Conservation (phyloP, 2,113 vertebrate species). For the Sapajus apella region DNA sequence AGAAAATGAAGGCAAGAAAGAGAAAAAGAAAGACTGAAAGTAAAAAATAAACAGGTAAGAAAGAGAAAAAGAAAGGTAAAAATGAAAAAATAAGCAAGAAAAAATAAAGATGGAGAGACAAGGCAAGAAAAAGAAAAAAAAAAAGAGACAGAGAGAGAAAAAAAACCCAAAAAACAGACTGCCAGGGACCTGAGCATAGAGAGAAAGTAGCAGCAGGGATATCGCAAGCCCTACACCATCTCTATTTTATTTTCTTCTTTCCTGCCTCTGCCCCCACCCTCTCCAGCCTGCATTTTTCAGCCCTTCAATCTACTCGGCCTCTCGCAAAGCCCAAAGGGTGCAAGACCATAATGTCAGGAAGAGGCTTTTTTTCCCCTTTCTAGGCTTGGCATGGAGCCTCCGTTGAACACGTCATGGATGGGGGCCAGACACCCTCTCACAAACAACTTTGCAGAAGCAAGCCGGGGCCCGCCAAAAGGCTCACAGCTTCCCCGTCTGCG, state of each 20-base stretch:
- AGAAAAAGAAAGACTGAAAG: not conserved
- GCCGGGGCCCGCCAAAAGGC: not conserved
- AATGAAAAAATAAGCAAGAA: not conserved
- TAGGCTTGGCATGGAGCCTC: not conserved
- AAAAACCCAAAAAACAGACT: rapidly evolving
- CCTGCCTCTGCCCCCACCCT: not conserved
- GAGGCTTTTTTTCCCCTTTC: not conserved
- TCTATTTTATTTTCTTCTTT: not conserved
- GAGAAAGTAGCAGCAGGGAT: rapidly evolving
- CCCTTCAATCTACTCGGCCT: rapidly evolving
- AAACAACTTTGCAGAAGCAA: not conserved
- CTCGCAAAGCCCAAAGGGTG: not conserved
- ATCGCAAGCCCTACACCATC: rapidly evolving
- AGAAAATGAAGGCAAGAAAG: too few relatives aligned
- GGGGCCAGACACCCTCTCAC: not conserved
- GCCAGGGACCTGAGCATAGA: not conserved
- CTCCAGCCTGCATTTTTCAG: rapidly evolving
- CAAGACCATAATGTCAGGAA: not conserved
- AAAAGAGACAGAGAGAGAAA: too few relatives aligned
- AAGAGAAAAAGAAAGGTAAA: not conserved
- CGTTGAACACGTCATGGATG: not conserved
- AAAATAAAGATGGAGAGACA: not conserved
- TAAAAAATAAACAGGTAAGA: not conserved
- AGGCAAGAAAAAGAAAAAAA: too few relatives aligned
- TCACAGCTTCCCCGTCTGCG: not conserved